Conservation (phyloP, 2,888 invertebrate genomes). For the Eupithecia subfuscata region DNA sequence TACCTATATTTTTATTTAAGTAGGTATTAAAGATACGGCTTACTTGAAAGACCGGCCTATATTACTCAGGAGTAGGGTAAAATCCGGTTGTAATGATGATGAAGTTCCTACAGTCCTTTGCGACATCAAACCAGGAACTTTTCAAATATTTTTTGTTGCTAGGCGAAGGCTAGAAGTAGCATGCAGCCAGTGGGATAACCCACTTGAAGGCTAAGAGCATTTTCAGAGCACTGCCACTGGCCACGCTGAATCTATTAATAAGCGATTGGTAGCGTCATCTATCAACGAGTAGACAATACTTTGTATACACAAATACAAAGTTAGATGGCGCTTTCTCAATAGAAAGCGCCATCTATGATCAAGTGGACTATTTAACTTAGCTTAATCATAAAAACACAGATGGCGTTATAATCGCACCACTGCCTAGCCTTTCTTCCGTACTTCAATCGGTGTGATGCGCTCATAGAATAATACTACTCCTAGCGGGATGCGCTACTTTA, state of each 20-base stretch:
- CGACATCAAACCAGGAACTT: not conserved
- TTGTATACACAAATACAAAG: not conserved
- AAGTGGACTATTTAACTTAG: not conserved
- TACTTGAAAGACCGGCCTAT: not conserved
- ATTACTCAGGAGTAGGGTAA: too few species aligned
- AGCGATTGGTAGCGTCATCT: constrained; percentile 9
- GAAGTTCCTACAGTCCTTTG: not conserved
- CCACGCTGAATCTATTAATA: not conserved
- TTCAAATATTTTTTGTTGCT: not conserved
- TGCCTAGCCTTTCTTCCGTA: too few species aligned
- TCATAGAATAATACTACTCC: too few species aligned
- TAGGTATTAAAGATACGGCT: too few species aligned
- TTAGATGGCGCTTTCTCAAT: not conserved
- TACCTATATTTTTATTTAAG: too few species aligned
- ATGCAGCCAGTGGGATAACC: not conserved
- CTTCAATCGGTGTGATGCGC: too few species aligned
- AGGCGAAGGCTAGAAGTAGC: too few species aligned
- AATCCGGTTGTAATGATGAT: too few species aligned
- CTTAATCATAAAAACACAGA: not conserved
- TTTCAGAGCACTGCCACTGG: not conserved
- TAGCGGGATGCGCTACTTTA: not conserved
- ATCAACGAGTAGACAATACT: constrained; percentile 4
- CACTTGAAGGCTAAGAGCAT: not conserved
- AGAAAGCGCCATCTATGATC: not conserved
- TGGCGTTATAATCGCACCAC: not conserved